Percentiles rank a stretch among this genome's conserved stretches.
Conservation (phyloP, 2,113 vertebrate genomes). For the Thamnophis sirtalis region DNA sequence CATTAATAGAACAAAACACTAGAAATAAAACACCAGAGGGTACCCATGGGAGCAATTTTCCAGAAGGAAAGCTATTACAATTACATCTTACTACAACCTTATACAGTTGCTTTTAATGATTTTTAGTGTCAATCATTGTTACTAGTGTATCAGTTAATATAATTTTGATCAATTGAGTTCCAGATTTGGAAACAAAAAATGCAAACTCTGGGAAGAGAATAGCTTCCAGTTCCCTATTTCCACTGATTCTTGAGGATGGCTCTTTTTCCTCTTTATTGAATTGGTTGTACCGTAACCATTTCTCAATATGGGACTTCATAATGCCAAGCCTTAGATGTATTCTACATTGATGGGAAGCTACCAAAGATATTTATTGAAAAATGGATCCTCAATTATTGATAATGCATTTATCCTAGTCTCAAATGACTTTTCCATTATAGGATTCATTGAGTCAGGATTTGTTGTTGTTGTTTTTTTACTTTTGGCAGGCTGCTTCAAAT, state of each 20-base stretch:
- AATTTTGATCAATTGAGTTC: not conserved
- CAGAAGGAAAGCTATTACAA: not conserved
- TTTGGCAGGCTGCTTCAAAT: slow-evolving; percentile 27
- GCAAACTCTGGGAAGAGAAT: not conserved
- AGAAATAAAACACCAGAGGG: not conserved
- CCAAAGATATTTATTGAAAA: slow-evolving; percentile 13
- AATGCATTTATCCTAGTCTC: not conserved
- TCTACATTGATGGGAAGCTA: not conserved
- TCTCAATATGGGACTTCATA: not conserved
- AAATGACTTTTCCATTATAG: slow-evolving; percentile 15
- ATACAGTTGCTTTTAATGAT: not conserved
- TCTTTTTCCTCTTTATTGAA: not conserved
- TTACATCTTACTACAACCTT: not conserved
- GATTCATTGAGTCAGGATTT: slow-evolving; percentile 3
- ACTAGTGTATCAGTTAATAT: not conserved
- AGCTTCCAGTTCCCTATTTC: not conserved
- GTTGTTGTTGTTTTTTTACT: not conserved
- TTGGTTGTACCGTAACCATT: not conserved
- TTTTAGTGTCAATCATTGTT: not conserved
- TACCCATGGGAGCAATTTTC: not conserved
- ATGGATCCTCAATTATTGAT: slow-evolving; percentile 15
- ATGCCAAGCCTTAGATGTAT: not conserved
- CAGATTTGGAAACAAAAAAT: not conserved
- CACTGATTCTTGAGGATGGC: not conserved
- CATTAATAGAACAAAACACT: not conserved